phyloP scores from a whole-genome alignment of 2,888 invertebrate species.

The Zygaena filipendulae region DNA sequence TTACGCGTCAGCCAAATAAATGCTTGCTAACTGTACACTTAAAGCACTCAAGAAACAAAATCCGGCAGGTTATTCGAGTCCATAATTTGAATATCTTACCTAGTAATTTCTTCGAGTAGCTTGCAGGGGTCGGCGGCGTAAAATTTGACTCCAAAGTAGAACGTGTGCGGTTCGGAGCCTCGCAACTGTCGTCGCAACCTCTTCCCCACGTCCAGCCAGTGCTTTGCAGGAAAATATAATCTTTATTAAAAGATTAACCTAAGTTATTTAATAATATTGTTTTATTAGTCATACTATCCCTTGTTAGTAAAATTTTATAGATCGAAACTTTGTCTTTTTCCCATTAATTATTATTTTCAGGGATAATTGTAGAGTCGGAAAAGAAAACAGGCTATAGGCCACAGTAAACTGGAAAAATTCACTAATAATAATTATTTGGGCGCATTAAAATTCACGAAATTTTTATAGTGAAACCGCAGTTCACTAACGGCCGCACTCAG shows the following conservation, averaged over 20 bases:
- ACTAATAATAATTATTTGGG: too few species aligned
- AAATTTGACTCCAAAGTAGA: conserved; percentile 97
- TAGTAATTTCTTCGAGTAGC: conserved; percentile 93
- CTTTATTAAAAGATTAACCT: conserved; percentile 14
- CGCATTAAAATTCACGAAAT: too few species aligned
- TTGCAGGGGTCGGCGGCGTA: conserved; percentile 98
- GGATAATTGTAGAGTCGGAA: too few species aligned
- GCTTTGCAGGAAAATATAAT: conserved; percentile 59
- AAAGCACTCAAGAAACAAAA: too few species aligned
- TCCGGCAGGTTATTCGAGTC: too few species aligned
- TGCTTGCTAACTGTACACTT: too few species aligned
- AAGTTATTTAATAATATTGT: not conserved
- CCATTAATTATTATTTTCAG: not conserved
- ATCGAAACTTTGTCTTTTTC: not conserved
- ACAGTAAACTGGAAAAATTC: too few species aligned
- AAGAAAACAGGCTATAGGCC: too few species aligned
- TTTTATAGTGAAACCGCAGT: too few species aligned
- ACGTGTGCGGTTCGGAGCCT: conserved; percentile 79
- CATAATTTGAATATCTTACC: too few species aligned
- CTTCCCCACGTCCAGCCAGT: conserved; percentile 95
- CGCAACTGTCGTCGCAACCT: conserved; percentile 89
- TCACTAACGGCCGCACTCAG: too few species aligned
- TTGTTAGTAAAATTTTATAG: not conserved
- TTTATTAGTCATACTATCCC: conserved; percentile 1
- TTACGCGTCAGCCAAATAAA: too few species aligned